These are phyloP conservation scores for Hemithea aestivaria DNA, from an alignment of 2,888 invertebrate genomes.

Conservation along the genomic window DNA sequence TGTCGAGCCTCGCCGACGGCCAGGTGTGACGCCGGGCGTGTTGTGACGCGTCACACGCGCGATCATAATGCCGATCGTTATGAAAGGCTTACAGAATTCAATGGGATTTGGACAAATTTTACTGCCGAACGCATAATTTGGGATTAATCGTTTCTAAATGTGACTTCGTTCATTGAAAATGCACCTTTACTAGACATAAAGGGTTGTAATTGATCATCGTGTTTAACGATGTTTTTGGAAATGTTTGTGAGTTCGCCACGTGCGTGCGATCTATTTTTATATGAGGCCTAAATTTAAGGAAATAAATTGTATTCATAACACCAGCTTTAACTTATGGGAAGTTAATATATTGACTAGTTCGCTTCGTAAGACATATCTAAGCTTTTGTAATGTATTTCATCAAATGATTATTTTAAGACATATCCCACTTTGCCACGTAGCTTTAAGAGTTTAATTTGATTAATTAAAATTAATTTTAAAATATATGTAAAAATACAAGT, in stretches of 20 bases:
- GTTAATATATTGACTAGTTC: conserved; percentile 36
- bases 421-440: conserved; percentile 71
- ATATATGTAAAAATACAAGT: conserved; percentile 39
- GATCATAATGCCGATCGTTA: conserved; percentile 35
- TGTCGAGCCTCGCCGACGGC: conserved; percentile 31
- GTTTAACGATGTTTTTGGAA: conserved; percentile 10
- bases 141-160: conserved; percentile 55
- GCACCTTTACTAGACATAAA: conserved; percentile 50
- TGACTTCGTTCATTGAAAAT: conserved; percentile 41
- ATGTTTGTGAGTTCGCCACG: conserved; percentile 7
- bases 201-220: conserved; percentile 37
- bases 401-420: conserved; percentile 46
- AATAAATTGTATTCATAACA: conserved; percentile 32
- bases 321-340: conserved; percentile 60
- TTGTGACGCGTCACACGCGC: conserved; percentile 48
- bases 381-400: conserved; percentile 36
- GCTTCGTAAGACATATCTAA: conserved; percentile 43
- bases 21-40: conserved; percentile 27
- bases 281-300: conserved; percentile 34
- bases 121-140: conserved; percentile 42
- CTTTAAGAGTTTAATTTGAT: conserved; percentile 28
- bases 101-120: conserved; percentile 52
- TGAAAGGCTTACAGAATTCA: conserved; percentile 44
- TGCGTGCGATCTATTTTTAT: conserved; percentile 24
- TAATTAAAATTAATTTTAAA: conserved; percentile 25